A percentile compares a stretch with the other conserved stretches of the same genome.
These are phyloP conservation scores for Cyprinella venusta DNA, from an alignment of 2,797 vertebrate species.

Conservation along the genomic window DNA sequence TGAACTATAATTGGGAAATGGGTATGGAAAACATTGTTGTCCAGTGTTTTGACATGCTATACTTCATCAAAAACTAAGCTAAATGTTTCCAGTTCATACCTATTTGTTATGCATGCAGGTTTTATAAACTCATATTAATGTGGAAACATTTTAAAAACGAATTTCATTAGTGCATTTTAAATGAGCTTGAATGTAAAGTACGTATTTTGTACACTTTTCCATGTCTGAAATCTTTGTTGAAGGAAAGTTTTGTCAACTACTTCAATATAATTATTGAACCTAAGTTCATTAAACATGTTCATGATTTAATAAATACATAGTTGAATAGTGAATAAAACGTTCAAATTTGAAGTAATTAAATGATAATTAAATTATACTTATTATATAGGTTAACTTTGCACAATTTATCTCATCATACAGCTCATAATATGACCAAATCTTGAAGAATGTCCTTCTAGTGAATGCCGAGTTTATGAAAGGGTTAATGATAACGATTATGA, in stretches of 20 bases:
- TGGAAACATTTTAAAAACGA: neutral
- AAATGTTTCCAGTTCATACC: neutral
- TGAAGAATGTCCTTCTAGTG: neutral
- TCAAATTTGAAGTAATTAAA: neutral
- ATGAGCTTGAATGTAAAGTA: neutral
- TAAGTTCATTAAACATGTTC: neutral
- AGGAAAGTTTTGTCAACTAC: neutral
- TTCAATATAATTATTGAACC: neutral
- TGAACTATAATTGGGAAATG: neutral
- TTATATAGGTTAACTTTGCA: neutral
- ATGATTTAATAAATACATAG: neutral
- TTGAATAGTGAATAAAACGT: neutral
- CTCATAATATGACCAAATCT: neutral
- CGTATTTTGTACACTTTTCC: neutral
- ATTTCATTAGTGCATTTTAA: neutral
- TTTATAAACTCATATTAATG: neutral
- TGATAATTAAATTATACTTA: no score
- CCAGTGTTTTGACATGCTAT: neutral
- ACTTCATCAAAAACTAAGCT: neutral
- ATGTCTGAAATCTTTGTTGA: neutral
- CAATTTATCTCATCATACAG: neutral
- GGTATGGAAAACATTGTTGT: neutral
- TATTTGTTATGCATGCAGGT: neutral
- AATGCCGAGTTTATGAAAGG: neutral
- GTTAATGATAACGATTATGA: conserved; percentile 13